Base-by-base conservation (phyloP, 2,113 vertebrate species). In the Acrocephalus kingi region DNA sequence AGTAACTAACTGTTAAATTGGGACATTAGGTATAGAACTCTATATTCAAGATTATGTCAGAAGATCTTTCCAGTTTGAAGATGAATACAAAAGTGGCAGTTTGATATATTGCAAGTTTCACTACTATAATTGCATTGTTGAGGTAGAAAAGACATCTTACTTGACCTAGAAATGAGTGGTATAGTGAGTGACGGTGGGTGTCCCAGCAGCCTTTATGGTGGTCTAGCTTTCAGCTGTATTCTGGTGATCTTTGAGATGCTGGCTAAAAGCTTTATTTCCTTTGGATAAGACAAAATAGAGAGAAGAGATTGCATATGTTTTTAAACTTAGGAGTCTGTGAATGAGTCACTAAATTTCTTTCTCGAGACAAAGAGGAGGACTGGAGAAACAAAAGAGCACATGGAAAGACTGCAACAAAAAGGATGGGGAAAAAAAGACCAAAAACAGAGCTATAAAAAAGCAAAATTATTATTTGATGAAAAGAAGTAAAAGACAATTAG, bases 351-450 rank as follows among this genome's bases (percentile, higher is more conserved):
- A 41, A 30, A 62, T 27, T 55, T 37, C 15, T 69, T 87, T 75
- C 33, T 82, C 11, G 27, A 88, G 58, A 69, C 18, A 33, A 61
- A 66, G 10, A 45, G 19, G 13, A 67, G 6, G n/a, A 43, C 27
- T 49, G 22, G 13, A 77, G 15, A 77, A 77, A 13, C 8, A 62
- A 61, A 51, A 71, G 20, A n/a, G 45, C 20, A 28, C 0, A 0
- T 52, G n/a, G 18, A 59, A 90, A 62, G 18, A 33, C 16, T 39
- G 14, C 35, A 85, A 68, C 23, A 61, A 23, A 83, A 82, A 48
- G 9, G 4, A 30, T 39, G 28, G 5, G 11, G 8, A 1, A 11
- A 35, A 13, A 43, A 49, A 28, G 14, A 19, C 6, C 9, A 6
- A 73, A 61, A n/a, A 4, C 4, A 49, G 30, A 49, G 3, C 15